Evolutionary conservation across 2,888 invertebrate genomes (phyloP), one percentile per base, ranked within the genome.

Genomic region (Oegoconia quadripuncta): DNA sequence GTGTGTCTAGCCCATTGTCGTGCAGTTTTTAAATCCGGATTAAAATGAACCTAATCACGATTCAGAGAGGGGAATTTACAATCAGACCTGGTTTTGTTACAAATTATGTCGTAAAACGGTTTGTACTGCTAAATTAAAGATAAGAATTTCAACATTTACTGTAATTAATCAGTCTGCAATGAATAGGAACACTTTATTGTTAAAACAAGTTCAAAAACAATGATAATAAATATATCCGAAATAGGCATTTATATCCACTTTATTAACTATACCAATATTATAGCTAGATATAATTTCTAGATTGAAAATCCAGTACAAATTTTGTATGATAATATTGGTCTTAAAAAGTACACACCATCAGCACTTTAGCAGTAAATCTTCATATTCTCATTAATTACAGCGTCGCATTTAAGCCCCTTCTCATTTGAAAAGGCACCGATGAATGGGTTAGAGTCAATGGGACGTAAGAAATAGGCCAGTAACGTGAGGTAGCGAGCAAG

Each of bases 391-490:
- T 80, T 81, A n/a, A n/a, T n/a, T 74, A 73, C 70, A 27, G 67
- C 63, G 65, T 54, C 71, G 66, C 71, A 75, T 80, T 76, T 64
- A 75, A 73, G 6, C 69, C 74, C 74, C 69, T 68, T 73, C 68
- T 66, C 70, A 72, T 82, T 82, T 79, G 74, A 75, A 81, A 80
- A 76, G 74, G 76, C 75, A 64, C 70, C 74, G 71, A 75, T 83
- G 84, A 84, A 83, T 84, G 75, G 76, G 60, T 64, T 55, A 50
- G 61, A 83, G 82, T 82, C 84, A 84, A 86, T 86, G 83, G 83
- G 69, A 79, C 73, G 83, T 77, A 82, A 83, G 84, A 80, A 82
- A 82, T 83, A 73, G 79, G 81, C 78, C 74, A 78, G 74, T 75
- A 75, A 77, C 71, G 75, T 71, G 68, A 61, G 66, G 64, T 55